Percentiles rank a stretch among this genome's conserved stretches.
Conservation (phyloP, 2,888 invertebrate species). For the Ceratothoa steindachneri region DNA sequence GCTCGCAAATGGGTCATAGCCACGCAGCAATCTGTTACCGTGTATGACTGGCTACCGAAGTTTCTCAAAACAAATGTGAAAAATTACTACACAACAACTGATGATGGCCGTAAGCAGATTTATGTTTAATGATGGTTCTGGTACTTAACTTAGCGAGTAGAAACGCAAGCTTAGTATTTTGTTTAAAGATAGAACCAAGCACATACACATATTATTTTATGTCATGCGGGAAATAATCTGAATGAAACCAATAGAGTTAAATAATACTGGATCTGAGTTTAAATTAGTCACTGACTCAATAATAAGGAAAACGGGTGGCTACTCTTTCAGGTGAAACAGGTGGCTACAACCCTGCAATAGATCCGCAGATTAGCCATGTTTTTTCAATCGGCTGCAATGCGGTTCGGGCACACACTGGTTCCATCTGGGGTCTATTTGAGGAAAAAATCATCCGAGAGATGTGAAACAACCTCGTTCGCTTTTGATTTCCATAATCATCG, state of each 20-base stretch:
- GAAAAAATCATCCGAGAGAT: constrained; percentile 54
- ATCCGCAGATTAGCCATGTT: constrained; percentile 62
- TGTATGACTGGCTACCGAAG: constrained; percentile 58
- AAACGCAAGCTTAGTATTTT: neutral
- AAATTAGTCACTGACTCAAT: too few species aligned
- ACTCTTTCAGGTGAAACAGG: constrained; percentile 18
- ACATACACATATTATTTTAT: too few species aligned
- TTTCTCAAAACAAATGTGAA: constrained; percentile 53
- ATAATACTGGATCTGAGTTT: too few species aligned
- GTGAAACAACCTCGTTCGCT: constrained; percentile 48
- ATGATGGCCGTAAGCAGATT: neutral
- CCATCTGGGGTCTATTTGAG: constrained; percentile 59
- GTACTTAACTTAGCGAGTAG: neutral
- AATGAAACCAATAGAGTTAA: too few species aligned
- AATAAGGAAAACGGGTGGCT: too few species aligned
- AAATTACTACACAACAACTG: constrained; percentile 50
- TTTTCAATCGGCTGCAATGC: constrained; percentile 62
- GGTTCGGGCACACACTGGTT: constrained; percentile 62
- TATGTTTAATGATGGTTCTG: neutral
- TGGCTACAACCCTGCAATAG: constrained; percentile 58
- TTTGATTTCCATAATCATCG: neutral
- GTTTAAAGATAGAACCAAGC: too few species aligned
- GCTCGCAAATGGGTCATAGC: constrained; percentile 61
- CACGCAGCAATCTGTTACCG: constrained; percentile 57
- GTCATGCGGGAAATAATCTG: too few species aligned